Conservation (phyloP, 1,140 invertebrate genomes). For the Nebria ingens region DNA sequence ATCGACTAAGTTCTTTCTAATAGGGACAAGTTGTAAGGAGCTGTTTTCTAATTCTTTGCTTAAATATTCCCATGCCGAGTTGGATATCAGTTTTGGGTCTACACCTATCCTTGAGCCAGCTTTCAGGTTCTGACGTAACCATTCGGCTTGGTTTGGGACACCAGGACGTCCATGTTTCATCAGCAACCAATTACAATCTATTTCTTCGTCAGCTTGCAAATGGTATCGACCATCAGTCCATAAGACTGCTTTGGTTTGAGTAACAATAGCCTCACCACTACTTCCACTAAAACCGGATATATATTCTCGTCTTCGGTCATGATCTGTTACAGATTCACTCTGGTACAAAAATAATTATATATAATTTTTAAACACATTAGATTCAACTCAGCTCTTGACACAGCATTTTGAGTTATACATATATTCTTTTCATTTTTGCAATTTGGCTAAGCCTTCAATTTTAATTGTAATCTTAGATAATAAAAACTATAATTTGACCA, state of each 20-base stretch:
- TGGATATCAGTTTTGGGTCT: conserved; percentile 65
- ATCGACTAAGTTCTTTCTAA: conserved; percentile 69
- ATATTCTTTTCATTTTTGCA: too few species aligned
- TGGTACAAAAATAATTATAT: conserved; percentile 25
- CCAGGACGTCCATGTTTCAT: conserved; percentile 54
- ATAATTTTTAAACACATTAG: too few species aligned
- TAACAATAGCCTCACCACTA: conserved; percentile 69
- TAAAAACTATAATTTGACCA: too few species aligned
- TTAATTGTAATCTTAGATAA: too few species aligned
- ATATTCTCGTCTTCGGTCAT: conserved; percentile 69
- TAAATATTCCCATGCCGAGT: conserved; percentile 44
- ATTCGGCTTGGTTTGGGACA: conserved; percentile 48
- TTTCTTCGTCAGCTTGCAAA: conserved; percentile 58
- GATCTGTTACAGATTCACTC: conserved; percentile 54
- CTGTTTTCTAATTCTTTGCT: conserved; percentile 37
- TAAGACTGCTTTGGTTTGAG: conserved; percentile 59
- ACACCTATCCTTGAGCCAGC: conserved; percentile 60
- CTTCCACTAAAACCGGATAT: conserved; percentile 82
- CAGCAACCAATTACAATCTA: conserved; percentile 73
- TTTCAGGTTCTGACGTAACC: conserved; percentile 55
- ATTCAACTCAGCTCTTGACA: too few species aligned
- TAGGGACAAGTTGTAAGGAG: conserved; percentile 47
- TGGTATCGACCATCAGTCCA: conserved; percentile 88
- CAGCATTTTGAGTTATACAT: too few species aligned
- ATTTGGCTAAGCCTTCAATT: too few species aligned